Percentiles rank a stretch among this genome's conserved stretches.
Evolutionary conservation across 2,888 invertebrate genomes (phyloP).

Genomic region (Nemoura dubitans): DNA sequence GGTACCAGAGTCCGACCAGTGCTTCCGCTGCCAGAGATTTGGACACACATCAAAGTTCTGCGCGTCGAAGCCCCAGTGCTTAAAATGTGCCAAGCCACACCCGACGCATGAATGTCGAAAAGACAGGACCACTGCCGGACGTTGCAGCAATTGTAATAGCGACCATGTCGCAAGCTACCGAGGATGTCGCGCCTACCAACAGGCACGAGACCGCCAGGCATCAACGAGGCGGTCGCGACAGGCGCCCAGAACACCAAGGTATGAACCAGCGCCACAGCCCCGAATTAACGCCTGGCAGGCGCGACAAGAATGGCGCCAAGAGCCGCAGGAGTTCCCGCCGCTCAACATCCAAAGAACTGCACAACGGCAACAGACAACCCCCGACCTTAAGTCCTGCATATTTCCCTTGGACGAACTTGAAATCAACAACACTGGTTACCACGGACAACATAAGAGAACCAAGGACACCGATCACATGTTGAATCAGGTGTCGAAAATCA

Average conservation of each 20-base stretch:
- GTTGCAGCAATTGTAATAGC: background rate
- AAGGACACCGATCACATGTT: no score
- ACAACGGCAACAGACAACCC: background rate
- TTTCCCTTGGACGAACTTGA: no score
- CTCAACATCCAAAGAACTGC: background rate
- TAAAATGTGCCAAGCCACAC: constrained; percentile 10
- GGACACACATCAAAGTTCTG: background rate
- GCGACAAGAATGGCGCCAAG: background rate
- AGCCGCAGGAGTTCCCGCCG: background rate
- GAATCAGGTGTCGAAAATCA: no score
- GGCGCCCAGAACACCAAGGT: background rate
- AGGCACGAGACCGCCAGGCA: background rate
- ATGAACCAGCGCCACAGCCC: background rate
- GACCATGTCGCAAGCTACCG: background rate
- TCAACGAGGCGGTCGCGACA: background rate
- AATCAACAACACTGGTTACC: no score
- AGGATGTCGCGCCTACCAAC: constrained; percentile 1
- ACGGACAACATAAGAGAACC: no score
- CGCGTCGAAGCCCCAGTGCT: background rate
- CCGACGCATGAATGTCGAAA: background rate
- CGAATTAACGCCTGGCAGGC: background rate
- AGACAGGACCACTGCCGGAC: background rate
- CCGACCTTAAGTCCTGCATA: no score
- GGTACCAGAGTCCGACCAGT: background rate
- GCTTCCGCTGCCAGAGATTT: background rate